Conservation (phyloP, 1,140 invertebrate species). For the Agrilus planipennis region DNA sequence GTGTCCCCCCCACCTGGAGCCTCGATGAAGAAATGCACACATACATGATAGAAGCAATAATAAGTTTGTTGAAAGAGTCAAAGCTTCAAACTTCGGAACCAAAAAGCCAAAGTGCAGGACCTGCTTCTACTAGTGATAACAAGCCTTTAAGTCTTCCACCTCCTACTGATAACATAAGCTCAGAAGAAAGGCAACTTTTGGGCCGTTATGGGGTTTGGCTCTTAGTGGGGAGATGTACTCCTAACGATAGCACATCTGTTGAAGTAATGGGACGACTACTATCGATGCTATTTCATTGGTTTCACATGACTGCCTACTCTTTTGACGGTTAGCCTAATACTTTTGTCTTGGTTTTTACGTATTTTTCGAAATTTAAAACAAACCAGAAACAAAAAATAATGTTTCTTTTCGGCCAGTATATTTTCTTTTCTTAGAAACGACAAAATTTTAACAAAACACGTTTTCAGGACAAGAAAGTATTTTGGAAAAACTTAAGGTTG, state of each 20-base stretch:
- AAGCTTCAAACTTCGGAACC: slow-evolving; percentile 55
- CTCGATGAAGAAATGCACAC: slow-evolving; percentile 83
- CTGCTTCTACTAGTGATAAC: slow-evolving; percentile 4
- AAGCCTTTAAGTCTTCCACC: slow-evolving; percentile 17
- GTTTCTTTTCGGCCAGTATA: too few relatives aligned
- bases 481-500: slow-evolving; percentile 83
- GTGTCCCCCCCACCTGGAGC: slow-evolving; percentile 73
- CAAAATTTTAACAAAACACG: too few relatives aligned
- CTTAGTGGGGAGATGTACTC: slow-evolving; percentile 85
- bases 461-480: slow-evolving; percentile 63
- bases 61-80: slow-evolving; percentile 74
- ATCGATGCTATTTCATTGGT: slow-evolving; percentile 98
- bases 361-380: too few relatives aligned
- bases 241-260: slow-evolving; percentile 69
- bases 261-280: slow-evolving; percentile 85
- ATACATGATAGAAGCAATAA: slow-evolving; percentile 93
- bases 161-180: slow-evolving; percentile 45
- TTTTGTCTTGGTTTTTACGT: too few relatives aligned
- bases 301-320: slow-evolving; percentile 91
- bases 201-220: slow-evolving; percentile 96
- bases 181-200: slow-evolving; percentile 77
- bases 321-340: slow-evolving; percentile 68
- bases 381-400: too few relatives aligned
- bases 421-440: too few relatives aligned
- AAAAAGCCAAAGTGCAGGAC: slow-evolving; percentile 21